Evolutionary conservation across 2,888 invertebrate species (phyloP).

Genomic region (Drosophila kokeensis): DNA sequence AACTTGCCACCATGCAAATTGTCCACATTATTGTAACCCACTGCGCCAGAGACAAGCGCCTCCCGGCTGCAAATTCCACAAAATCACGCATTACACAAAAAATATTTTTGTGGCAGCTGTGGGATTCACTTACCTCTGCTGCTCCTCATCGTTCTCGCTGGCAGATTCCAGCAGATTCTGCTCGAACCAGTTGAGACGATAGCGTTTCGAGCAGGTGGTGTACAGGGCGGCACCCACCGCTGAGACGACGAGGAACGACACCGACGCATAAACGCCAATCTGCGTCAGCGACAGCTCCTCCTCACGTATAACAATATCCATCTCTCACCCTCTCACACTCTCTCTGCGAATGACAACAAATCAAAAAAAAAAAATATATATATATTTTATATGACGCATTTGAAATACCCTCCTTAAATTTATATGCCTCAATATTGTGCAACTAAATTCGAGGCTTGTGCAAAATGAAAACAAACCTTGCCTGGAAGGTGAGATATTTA

Average conservation of each 20-base stretch:
- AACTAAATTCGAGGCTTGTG: background rate
- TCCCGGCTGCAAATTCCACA: constrained; percentile 82
- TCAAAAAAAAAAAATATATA: background rate
- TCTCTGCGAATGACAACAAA: background rate
- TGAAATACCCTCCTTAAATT: background rate
- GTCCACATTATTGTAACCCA: constrained; percentile 84
- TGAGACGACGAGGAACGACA: constrained; percentile 86
- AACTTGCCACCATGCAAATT: constrained; percentile 78
- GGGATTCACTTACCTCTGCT: constrained; percentile 80
- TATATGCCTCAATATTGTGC: background rate
- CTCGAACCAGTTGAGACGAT: constrained; percentile 87
- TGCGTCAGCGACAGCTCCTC: constrained; percentile 84
- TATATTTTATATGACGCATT: background rate
- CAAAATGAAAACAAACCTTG: fast-evolving
- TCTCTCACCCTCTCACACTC: constrained; percentile 29
- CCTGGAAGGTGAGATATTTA: background rate
- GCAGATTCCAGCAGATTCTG: constrained; percentile 86
- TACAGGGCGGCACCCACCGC: constrained; percentile 85
- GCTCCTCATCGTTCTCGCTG: constrained; percentile 84
- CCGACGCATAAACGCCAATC: constrained; percentile 85
- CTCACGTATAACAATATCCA: constrained; percentile 84
- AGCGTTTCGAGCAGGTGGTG: constrained; percentile 86
- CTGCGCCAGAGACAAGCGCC: constrained; percentile 83
- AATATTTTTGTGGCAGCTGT: background rate
- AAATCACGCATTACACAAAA: background rate